Conservation (phyloP, 1,140 invertebrate species). For the Mercenaria mercenaria region DNA sequence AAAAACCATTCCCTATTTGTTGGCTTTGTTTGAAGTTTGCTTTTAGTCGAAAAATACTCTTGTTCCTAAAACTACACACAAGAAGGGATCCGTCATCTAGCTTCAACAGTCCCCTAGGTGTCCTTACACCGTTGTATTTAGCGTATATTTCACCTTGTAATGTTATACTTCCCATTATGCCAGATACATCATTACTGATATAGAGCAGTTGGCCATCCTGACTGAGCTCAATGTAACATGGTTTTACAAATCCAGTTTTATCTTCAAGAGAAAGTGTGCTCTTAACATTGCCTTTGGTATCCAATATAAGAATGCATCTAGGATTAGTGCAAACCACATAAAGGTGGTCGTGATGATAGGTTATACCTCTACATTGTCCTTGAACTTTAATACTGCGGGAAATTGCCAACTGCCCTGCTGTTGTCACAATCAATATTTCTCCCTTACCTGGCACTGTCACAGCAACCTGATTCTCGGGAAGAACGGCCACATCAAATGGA, state of each 20-base stretch:
- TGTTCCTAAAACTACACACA: not conserved
- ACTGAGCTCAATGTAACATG: not conserved
- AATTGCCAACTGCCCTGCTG: not conserved
- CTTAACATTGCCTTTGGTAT: not conserved
- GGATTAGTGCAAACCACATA: not conserved
- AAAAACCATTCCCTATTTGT: not conserved
- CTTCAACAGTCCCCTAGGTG: not conserved
- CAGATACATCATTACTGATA: not conserved
- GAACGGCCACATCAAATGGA: not conserved
- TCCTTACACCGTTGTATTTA: not conserved
- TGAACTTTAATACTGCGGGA: not conserved
- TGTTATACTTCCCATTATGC: not conserved
- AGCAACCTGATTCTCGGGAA: not conserved
- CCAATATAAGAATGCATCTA: not conserved
- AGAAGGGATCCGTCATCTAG: not conserved
- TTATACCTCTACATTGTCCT: not conserved
- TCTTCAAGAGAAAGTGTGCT: not conserved
- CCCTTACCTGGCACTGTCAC: not conserved
- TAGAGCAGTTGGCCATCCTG: not conserved
- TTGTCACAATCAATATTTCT: not conserved
- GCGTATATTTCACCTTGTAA: not conserved
- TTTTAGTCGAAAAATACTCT: not conserved
- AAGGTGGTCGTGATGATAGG: not conserved
- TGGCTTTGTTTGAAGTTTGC: not conserved
- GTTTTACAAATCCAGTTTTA: not conserved